Evolutionary conservation across 2,797 vertebrate species (phyloP), one percentile per base, ranked within the genome.

Genomic region (Sebastes iracundus): DNA sequence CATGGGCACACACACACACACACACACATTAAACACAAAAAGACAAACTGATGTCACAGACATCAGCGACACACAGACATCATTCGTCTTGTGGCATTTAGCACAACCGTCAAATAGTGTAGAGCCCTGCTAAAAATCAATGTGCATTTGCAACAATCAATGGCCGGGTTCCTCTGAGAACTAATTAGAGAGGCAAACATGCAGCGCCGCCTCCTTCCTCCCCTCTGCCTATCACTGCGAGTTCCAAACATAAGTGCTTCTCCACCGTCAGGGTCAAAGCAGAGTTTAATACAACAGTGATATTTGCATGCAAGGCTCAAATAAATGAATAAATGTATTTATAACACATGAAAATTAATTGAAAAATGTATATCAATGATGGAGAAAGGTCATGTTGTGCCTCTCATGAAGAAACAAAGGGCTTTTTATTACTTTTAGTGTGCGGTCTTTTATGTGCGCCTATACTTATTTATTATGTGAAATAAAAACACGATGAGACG

Each of bases 151-250:
- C 90, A 93, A 84, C 82, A 90, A 94, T 96, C 95, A 89, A 95
- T 95, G 75, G 10, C 32, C 22, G 66, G 75, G 82, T 88, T 94
- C 90, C 93, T 93, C 90, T 94, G 91, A 93, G 91, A 87, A 93
- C 92, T 93, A 94, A 96, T 96, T 95, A 96, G 87, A 93, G 93
- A 94, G 84, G 86, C 88, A 94, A 92, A 92, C 88, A 86, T 79
- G 83, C 77, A 79, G 79, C 28, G 49, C 71, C 9, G 22, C 78
- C 65, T 83, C 72, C 77, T 82, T 82, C 76, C 71, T 81, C 59
- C 62, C 71, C 28, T 58, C 70, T 58, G 68, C 32, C 70, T 32
- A 80, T 69, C 58, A 35, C 68, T 53, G 83, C 14, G 72, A 77
- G 61, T 13, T 59, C 25, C 14, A 28, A 71, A 64, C 73, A n/a